These are phyloP conservation scores for Diorhabda carinulata DNA, from an alignment of 1,140 invertebrate genomes.

Conservation along the genomic window DNA sequence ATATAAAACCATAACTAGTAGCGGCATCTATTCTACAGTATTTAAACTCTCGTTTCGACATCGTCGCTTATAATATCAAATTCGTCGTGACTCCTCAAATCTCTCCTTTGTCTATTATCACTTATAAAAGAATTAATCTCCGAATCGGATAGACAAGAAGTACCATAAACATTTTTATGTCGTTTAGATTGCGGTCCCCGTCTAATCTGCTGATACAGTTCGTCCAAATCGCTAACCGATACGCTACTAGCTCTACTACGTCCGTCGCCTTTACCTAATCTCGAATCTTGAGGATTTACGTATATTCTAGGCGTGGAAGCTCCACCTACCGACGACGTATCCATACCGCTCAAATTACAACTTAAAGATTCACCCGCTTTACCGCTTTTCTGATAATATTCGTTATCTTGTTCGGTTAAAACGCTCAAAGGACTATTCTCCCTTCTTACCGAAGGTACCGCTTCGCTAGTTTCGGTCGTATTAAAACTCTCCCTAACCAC, in stretches of 20 bases:
- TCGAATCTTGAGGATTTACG: conserved; percentile 35
- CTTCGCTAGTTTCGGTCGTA: not conserved
- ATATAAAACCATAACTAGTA: no score
- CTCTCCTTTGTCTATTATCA: conserved; percentile 24
- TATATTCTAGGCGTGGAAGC: conserved; percentile 31
- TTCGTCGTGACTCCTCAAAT: conserved; percentile 13
- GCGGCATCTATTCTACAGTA: no score
- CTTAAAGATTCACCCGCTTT: not conserved
- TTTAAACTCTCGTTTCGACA: conserved; percentile 42
- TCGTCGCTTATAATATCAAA: conserved; percentile 34
- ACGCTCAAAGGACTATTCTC: conserved; percentile 20
- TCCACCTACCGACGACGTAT: conserved; percentile 45
- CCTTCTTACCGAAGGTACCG: not conserved
- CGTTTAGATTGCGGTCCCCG: conserved; percentile 30
- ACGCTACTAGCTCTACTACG: conserved; percentile 42
- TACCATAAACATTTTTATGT: conserved; percentile 21
- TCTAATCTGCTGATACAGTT: conserved; percentile 57
- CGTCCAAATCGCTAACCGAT: conserved; percentile 55
- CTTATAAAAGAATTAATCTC: conserved; percentile 38
- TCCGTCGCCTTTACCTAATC: conserved; percentile 29
- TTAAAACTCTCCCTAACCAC: conserved; percentile 34
- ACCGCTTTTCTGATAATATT: conserved; percentile 6
- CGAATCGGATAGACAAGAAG: conserved; percentile 44
- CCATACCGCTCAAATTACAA: not conserved
- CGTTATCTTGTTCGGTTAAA: conserved; percentile 20